Conservation (phyloP, 2,797 vertebrate genomes). For the Paedocypris micromegethes region DNA sequence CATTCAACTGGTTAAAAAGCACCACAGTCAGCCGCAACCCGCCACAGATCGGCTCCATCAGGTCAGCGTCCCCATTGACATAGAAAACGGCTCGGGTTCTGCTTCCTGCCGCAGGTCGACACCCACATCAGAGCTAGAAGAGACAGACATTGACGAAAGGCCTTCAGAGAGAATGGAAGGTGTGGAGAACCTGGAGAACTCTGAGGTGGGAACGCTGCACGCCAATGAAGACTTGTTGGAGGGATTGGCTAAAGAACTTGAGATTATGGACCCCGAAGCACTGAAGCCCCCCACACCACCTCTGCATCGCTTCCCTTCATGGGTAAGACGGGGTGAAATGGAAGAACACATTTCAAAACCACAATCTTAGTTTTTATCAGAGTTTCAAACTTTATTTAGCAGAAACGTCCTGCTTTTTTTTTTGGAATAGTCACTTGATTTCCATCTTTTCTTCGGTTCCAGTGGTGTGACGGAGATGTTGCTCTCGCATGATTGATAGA, state of each 20-base stretch:
- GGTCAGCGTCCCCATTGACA: slow-evolving; percentile 68
- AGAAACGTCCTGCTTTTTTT: too few relatives aligned
- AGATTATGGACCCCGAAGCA: slow-evolving; percentile 59
- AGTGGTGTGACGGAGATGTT: too few relatives aligned
- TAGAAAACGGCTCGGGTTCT: slow-evolving; percentile 57
- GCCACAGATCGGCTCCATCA: slow-evolving; percentile 63
- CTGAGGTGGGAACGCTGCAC: slow-evolving; percentile 25
- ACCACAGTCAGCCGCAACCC: slow-evolving; percentile 86
- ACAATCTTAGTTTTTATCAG: too few relatives aligned
- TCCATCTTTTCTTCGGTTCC: too few relatives aligned
- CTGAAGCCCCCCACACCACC: slow-evolving; percentile 89
- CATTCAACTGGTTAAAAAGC: slow-evolving; percentile 84
- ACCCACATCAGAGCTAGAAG: slow-evolving; percentile 74
- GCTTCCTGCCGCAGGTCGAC: slow-evolving; percentile 57
- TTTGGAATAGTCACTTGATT: too few relatives aligned
- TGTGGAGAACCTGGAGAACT: slow-evolving; percentile 54
- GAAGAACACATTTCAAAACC: too few relatives aligned
- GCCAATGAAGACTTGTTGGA: slow-evolving; percentile 54
- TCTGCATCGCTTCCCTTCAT: slow-evolving; percentile 87
- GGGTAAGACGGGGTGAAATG: slow-evolving; percentile 69
- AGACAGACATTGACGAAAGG: slow-evolving; percentile 62
- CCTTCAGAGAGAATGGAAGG: slow-evolving; percentile 66
- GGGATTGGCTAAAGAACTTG: slow-evolving; percentile 59
- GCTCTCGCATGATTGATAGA: too few relatives aligned
- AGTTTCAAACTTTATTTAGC: too few relatives aligned